Base-by-base conservation (phyloP, 2,113 vertebrate species). In the Naja naja region DNA sequence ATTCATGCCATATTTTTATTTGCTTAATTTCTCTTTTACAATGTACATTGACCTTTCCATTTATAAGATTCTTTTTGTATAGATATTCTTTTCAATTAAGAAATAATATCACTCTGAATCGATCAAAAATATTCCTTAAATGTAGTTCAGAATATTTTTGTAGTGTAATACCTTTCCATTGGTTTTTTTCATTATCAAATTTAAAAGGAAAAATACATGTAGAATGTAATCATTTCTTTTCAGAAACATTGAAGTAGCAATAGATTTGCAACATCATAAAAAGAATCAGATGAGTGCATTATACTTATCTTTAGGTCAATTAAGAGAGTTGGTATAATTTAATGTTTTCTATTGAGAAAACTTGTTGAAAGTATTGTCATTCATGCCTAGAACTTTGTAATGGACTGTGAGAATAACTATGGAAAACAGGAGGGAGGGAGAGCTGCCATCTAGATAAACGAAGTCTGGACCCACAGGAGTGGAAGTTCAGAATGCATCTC, bases 301-400 rank as follows among this genome's bases (percentile, higher is more conserved):
- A 90, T n/a, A 92, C 92, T 92, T 27, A 60, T 43, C 30, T 92
- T n/a, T 64, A 43, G 0, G 0, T 16, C 91, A 85, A 34, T 87
- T 64, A 92, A 94, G 92, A 64, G 92, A 27, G 18, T 87, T 91
- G 54, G 6, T 85, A 64, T 85, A 94, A 91, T 39, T 87, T 87
- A 94, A 89, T 69, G 53, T 16, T 49, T 53, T 74, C 43, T 85
- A 88, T 87, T 92, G 34, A 89, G 81, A 5, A 69, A 39, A 69
- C 52, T 45, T 43, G 25, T 87, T 93, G 49, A 87, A 53, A 91
- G 64, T 90, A 2, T 91, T 86, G n/a, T 92, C 89, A 86, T 34
- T 16, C 25, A 0, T 92, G 88, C 86, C 39, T 94, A 94, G n/a
- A 74, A 74, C 64, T 74, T 74, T 74, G 64, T 34, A 74, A 74